Base-by-base conservation (phyloP, 2,797 vertebrate species). In the Catamblyrhynchus diadema region DNA sequence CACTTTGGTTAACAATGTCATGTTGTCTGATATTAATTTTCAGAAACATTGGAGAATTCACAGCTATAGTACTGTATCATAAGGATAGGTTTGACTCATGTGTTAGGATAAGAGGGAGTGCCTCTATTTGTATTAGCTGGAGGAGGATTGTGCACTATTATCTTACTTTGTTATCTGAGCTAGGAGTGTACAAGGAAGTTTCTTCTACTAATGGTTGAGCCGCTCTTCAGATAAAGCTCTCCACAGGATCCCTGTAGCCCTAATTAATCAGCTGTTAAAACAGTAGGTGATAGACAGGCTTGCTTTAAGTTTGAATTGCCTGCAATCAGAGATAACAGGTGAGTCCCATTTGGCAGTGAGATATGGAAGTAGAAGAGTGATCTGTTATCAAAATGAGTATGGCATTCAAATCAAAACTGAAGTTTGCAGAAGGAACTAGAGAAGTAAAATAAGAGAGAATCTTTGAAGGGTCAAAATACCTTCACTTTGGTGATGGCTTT, bases 241-340 rank as follows among this genome's bases (percentile, higher is more conserved):
- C 91, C 91, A 93, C 94, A 95, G 96, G 96, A 98, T 98, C 97
- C 96, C 97, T 85, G 73, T 95, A 97, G 97, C 93, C 94, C 97
- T 98, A 98, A 98, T 98, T 98, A 98, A 98, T 98, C 98, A 98
- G 97, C 98, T 98, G 98, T 98, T 98, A 98, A 98, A 98, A 98
- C 98, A 98, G 97, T 97, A 95, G 96, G 97, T 98, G 98, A 98
- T 98, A 98, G 98, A 98, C 97, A 97, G 97, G 95, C 98, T 97
- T 97, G 97, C 97, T 98, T 98, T 97, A 97, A 97, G 98, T 97
- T 97, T 15, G 35, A 98, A 98, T 98, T 97, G 97, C 98, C 97
- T 98, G 98, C 97, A 97, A 98, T 98, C 96, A 97, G 94, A 98
- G 98, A 98, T 98, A 98, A 98, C 97, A 96, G 96, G 97, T 95